Conservation (phyloP, 2,888 invertebrate species). For the Alentia gelatinosa region DNA sequence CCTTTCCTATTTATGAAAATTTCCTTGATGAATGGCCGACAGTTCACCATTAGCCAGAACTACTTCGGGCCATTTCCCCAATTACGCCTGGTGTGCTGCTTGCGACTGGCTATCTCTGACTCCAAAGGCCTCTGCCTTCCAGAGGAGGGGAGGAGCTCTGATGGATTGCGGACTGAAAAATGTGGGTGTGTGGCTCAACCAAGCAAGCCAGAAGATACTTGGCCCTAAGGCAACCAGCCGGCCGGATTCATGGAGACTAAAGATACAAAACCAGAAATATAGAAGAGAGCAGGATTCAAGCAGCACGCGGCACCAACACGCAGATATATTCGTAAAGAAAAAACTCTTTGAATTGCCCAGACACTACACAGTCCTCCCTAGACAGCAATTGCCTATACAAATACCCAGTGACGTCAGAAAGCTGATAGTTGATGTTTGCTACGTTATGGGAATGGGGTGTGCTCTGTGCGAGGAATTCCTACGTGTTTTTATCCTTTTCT, state of each 20-base stretch:
- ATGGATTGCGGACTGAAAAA: not conserved
- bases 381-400: slow-evolving; percentile 1
- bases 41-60: not conserved
- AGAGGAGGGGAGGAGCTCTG: not conserved
- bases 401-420: slow-evolving; percentile 18
- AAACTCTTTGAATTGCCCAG: not conserved
- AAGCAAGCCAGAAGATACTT: not conserved
- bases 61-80: not conserved
- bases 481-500: not conserved
- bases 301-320: not conserved
- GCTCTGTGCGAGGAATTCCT: not conserved
- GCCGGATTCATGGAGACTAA: not conserved
- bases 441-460: too few relatives aligned
- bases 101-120: not conserved
- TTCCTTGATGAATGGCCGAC: not conserved
- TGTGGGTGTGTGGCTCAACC: slow-evolving; percentile 1
- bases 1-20: not conserved
- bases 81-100: not conserved
- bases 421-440: slow-evolving; percentile 6
- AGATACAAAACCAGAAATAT: not conserved
- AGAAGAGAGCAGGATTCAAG: not conserved
- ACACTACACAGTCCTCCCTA: not conserved
- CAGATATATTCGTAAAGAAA: not conserved
- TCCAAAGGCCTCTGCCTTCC: not conserved
- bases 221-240: not conserved